phyloP scores from a whole-genome alignment of 2,888 invertebrate genomes.

The Megalurothrips usitatus region DNA sequence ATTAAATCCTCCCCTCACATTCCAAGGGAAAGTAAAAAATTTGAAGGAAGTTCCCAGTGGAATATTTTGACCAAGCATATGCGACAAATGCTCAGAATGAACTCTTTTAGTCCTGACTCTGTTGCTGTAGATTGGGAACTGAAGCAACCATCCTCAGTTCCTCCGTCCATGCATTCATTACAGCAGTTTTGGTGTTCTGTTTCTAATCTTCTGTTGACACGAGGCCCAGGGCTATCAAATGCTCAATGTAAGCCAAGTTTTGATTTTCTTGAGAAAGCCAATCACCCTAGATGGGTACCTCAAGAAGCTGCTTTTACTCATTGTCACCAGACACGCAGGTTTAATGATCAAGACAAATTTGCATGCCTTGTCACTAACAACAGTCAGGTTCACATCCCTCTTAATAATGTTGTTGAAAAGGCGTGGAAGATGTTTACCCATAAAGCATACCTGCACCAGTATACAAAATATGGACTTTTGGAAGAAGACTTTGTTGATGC shows the following conservation, averaged over 20 bases:
- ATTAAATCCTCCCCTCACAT: slow-evolving; percentile 48
- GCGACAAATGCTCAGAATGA: slow-evolving; percentile 42
- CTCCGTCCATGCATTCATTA: slow-evolving; percentile 29
- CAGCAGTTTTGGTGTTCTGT: slow-evolving; percentile 27
- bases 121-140: slow-evolving; percentile 40
- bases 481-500: slow-evolving; percentile 49
- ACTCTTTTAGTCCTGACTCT: slow-evolving; percentile 35
- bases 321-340: slow-evolving; percentile 45
- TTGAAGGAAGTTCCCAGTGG: slow-evolving; percentile 48
- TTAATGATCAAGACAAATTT: slow-evolving; percentile 48
- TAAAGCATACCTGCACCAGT: slow-evolving; percentile 53
- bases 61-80: slow-evolving; percentile 43
- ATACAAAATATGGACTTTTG: slow-evolving; percentile 49
- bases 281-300: slow-evolving; percentile 47
- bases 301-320: slow-evolving; percentile 43
- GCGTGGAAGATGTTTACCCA: slow-evolving; percentile 50
- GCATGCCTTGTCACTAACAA: slow-evolving; percentile 49
- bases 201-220: slow-evolving; percentile 31
- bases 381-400: slow-evolving; percentile 44
- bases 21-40: slow-evolving; percentile 41
- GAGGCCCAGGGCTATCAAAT: slow-evolving; percentile 42
- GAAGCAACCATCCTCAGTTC: slow-evolving; percentile 37
- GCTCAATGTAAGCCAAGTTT: slow-evolving; percentile 38
- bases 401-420: slow-evolving; percentile 47
- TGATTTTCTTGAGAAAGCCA: slow-evolving; percentile 43